phyloP scores from a whole-genome alignment of 2,113 vertebrate species.

The Tetraodon nigroviridis region DNA sequence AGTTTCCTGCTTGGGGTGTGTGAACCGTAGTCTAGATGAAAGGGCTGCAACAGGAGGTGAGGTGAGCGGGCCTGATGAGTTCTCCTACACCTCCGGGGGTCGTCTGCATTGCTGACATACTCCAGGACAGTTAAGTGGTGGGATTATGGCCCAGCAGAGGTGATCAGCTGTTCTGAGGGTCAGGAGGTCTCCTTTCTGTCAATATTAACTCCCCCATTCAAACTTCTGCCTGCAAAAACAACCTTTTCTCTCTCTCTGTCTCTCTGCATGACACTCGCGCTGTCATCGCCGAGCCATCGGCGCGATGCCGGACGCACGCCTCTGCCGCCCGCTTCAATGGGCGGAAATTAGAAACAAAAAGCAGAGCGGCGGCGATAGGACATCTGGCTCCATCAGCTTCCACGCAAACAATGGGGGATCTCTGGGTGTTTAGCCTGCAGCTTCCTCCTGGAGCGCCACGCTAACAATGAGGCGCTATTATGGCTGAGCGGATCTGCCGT shows the following conservation, averaged over 20 bases:
- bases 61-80: conserved; percentile 19
- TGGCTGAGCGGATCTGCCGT: conserved; percentile 40
- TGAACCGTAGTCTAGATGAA: conserved; percentile 50
- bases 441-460: conserved; percentile 57
- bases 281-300: conserved; percentile 46
- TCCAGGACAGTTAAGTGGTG: conserved; percentile 9
- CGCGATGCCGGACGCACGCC: conserved; percentile 68
- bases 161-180: conserved; percentile 48
- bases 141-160: conserved; percentile 10
- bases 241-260: conserved; percentile 1
- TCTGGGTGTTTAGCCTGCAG: conserved; percentile 56
- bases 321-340: conserved; percentile 52
- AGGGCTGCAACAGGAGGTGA: conserved; percentile 43
- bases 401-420: conserved; percentile 66
- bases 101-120: conserved; percentile 43
- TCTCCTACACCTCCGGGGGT: conserved; percentile 14
- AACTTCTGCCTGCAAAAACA: background rate
- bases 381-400: conserved; percentile 55
- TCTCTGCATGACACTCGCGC: conserved; percentile 36
- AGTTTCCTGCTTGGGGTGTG: conserved; percentile 49
- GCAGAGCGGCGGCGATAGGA: conserved; percentile 61
- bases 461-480: conserved; percentile 58
- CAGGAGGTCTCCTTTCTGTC: conserved; percentile 17
- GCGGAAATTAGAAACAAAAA: conserved; percentile 69
- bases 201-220: too few species aligned